Percentiles rank a stretch among this genome's conserved stretches.
These are phyloP conservation scores for Phortica okadai DNA, from an alignment of 2,888 invertebrate species.

Conservation along the genomic window DNA sequence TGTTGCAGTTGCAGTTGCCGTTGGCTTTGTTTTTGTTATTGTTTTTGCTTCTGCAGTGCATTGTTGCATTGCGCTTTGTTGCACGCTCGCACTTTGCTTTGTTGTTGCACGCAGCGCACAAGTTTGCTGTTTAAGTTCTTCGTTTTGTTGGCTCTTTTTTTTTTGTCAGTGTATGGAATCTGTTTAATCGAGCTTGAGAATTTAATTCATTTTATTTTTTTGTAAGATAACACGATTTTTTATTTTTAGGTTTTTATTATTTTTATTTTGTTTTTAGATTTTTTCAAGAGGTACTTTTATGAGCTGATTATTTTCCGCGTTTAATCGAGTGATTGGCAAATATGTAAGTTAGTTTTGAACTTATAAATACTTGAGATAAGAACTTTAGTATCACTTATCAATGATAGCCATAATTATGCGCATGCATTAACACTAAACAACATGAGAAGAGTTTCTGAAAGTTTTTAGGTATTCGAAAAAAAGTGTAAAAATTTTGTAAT, in stretches of 20 bases:
- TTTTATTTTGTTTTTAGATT: not conserved
- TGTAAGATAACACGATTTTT: not conserved
- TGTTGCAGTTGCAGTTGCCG: slow-evolving; percentile 40
- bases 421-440: not conserved
- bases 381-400: not conserved
- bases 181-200: slow-evolving; percentile 7
- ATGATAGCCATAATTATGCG: not conserved
- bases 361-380: slow-evolving; percentile 1
- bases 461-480: not conserved
- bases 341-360: slow-evolving; percentile 5
- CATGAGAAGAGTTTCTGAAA: not conserved
- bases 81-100: slow-evolving; percentile 29
- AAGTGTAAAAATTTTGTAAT: not conserved
- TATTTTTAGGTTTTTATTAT: not conserved
- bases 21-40: slow-evolving; percentile 32
- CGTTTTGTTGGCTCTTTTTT: slow-evolving; percentile 23
- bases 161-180: not conserved
- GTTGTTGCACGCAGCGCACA: slow-evolving; percentile 13
- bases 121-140: slow-evolving; percentile 69
- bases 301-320: not conserved
- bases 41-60: slow-evolving; percentile 25
- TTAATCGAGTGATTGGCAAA: slow-evolving; percentile 22
- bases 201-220: not conserved
- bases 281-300: not conserved
- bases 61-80: slow-evolving; percentile 40